Conservation (phyloP, 2,113 vertebrate genomes). For the Emydura subglobosa region DNA sequence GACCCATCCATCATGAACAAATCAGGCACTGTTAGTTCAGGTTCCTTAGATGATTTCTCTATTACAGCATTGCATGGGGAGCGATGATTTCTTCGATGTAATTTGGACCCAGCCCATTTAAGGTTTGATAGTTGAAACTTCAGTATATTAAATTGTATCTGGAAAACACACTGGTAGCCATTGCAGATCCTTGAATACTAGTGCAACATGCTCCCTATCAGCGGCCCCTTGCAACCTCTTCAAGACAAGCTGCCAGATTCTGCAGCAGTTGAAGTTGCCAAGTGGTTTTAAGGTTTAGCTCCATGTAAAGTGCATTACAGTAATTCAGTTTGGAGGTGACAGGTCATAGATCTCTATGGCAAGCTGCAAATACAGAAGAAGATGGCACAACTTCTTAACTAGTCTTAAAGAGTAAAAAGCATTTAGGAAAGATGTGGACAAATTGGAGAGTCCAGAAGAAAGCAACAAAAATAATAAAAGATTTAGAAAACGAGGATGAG, state of each 20-base stretch:
- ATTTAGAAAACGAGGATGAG: not conserved
- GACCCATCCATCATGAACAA: not conserved
- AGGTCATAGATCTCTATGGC: not conserved
- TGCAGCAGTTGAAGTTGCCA: not conserved
- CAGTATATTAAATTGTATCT: not conserved
- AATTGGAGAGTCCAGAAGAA: not conserved
- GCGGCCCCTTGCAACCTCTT: not conserved
- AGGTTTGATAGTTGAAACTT: not conserved
- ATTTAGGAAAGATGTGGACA: not conserved
- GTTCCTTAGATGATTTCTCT: slow-evolving; percentile 1
- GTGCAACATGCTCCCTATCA: not conserved
- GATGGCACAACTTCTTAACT: not conserved
- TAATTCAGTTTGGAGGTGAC: not conserved
- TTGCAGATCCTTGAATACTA: not conserved
- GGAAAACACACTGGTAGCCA: not conserved
- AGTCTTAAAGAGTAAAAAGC: not conserved
- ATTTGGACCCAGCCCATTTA: not conserved
- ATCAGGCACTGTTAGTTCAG: not conserved
- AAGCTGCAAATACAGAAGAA: not conserved
- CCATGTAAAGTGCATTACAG: not conserved
- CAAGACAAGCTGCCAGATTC: not conserved
- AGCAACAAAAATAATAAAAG: not conserved
- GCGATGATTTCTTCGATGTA: not conserved
- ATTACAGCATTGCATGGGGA: not conserved
- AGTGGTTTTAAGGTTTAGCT: not conserved